Evolutionary conservation across 2,113 vertebrate species (phyloP).

Genomic region (Cavia aperea): DNA sequence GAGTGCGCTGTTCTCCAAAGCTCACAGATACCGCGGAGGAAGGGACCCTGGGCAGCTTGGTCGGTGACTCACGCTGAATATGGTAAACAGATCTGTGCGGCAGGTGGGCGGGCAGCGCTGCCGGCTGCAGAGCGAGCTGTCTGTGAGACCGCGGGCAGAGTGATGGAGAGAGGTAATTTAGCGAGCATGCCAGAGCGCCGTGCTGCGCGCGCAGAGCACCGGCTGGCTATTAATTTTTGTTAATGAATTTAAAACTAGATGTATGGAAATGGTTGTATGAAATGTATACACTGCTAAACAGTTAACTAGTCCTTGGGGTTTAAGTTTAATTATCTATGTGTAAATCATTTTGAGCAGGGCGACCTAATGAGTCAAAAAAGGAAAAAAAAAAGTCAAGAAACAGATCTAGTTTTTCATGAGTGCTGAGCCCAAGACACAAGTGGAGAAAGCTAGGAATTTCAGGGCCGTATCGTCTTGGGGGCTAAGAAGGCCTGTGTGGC

Average conservation of each 20-base stretch:
- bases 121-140: conserved; percentile 59
- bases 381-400: conserved; percentile 44
- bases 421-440: background rate
- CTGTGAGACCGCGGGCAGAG: conserved; percentile 42
- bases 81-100: background rate
- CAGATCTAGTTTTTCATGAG: conserved; percentile 32
- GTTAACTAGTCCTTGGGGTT: conserved; percentile 80
- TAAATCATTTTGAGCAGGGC: conserved; percentile 75
- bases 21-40: conserved; percentile 44
- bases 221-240: conserved; percentile 78
- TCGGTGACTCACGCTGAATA: conserved; percentile 58
- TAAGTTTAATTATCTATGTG: conserved; percentile 76
- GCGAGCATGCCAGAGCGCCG: conserved; percentile 49
- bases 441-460: background rate
- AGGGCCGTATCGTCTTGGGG: background rate
- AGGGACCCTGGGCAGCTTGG: conserved; percentile 60
- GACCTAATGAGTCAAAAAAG: conserved; percentile 76
- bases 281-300: conserved; percentile 80
- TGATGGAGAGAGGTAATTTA: conserved; percentile 73
- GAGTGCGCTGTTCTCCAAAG: conserved; percentile 19
- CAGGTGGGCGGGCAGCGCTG: too few relatives aligned
- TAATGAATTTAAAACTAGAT: conserved; percentile 81
- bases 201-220: conserved; percentile 58
- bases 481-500: fast-evolving
- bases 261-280: conserved; percentile 78